Conservation (phyloP, 1,140 invertebrate species). For the Aricia agestis region DNA sequence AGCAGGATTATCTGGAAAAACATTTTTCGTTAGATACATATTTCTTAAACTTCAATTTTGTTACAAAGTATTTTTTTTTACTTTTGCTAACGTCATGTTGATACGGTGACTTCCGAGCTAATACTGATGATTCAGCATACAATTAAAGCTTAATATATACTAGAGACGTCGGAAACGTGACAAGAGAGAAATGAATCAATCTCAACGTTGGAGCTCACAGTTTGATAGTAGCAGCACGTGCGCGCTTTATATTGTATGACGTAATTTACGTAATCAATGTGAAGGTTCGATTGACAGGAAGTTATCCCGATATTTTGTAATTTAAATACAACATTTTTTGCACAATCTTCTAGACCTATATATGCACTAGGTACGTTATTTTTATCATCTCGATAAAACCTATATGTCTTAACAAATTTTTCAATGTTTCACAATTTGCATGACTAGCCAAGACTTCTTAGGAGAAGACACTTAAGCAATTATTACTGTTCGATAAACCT, state of each 20-base stretch:
- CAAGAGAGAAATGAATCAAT: constrained; percentile 72
- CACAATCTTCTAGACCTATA: too few relatives aligned
- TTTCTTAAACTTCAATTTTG: background rate
- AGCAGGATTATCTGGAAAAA: constrained; percentile 54
- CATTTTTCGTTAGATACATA: constrained; percentile 14
- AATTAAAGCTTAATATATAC: constrained; percentile 72
- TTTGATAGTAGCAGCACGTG: constrained; percentile 55
- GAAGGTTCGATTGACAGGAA: constrained; percentile 44
- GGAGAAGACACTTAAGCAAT: too few relatives aligned
- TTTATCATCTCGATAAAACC: too few relatives aligned
- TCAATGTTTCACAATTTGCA: too few relatives aligned
- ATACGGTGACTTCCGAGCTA: constrained; percentile 65
- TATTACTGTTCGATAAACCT: too few relatives aligned
- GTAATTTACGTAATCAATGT: constrained; percentile 73
- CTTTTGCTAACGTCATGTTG: constrained; percentile 70
- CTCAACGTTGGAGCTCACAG: constrained; percentile 60
- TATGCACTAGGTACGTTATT: too few relatives aligned
- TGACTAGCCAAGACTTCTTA: too few relatives aligned
- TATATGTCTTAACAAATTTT: too few relatives aligned
- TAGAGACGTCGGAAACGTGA: constrained; percentile 72
- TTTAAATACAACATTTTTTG: background rate
- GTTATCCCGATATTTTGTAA: background rate
- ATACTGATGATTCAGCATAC: constrained; percentile 71
- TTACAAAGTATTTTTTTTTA: constrained; percentile 34
- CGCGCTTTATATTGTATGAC: constrained; percentile 45